Conservation (phyloP, 2,113 vertebrate species). For the Sarotherodon lohbergeri region DNA sequence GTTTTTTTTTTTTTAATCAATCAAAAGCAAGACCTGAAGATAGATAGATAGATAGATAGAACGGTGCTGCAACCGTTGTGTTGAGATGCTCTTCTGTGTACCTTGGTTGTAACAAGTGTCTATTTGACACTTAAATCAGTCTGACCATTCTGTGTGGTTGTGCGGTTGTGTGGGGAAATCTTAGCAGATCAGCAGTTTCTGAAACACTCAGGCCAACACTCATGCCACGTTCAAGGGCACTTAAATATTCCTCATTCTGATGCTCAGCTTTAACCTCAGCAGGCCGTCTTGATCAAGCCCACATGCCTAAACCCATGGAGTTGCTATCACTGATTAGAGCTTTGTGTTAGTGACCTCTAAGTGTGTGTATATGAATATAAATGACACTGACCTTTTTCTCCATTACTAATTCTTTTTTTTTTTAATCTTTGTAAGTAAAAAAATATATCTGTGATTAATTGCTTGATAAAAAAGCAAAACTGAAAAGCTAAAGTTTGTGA, state of each 20-base stretch:
- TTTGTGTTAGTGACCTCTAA: not conserved
- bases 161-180: not conserved
- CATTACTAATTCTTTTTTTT: not conserved
- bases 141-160: not conserved
- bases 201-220: not conserved
- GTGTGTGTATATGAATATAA: not conserved
- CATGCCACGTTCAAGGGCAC: not conserved
- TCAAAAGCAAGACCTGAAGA: not conserved
- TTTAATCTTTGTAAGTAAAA: not conserved
- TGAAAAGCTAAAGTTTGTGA: not conserved
- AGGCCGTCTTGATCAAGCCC: not conserved
- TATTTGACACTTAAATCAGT: not conserved
- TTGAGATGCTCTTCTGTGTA: no score
- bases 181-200: not conserved
- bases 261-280: not conserved
- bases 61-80: no score
- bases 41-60: no score
- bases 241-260: not conserved
- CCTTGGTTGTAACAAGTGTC: not conserved
- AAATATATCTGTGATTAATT: not conserved
- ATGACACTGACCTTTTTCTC: not conserved
- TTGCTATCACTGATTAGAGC: not conserved
- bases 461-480: not conserved
- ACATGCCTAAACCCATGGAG: not conserved
- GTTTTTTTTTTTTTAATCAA: not conserved